Evolutionary conservation across 2,113 vertebrate genomes (phyloP), one percentile per base, ranked within the genome.

Genomic region (Paracanthobrama guichenoti): DNA sequence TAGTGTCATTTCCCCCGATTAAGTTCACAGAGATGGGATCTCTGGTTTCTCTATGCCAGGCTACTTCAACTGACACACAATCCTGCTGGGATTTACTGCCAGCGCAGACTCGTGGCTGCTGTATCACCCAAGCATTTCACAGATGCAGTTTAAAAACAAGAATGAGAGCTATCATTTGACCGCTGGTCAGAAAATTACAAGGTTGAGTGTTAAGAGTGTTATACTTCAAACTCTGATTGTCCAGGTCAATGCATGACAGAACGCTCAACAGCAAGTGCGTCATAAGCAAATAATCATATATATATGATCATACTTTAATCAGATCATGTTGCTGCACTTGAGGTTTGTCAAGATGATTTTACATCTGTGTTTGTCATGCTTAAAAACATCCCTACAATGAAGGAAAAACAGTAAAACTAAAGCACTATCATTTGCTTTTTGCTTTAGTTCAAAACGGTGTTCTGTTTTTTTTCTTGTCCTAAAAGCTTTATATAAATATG

Each of bases 1-100:
- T 75, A 69, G 81, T 79, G 57, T 88, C 76, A 86, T 86, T 84
- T 80, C 35, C 71, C 42, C 22, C n/a, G 74, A 81, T 84, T 80
- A 86, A 31, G 77, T 79, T 86, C 62, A 80, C 35, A 31, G 53
- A 64, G 75, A 76, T 84, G 39, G 39, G 24, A 86, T 84, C 76
- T 69, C 64, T 84, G 78, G 82, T 77, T 73, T 75, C 22, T 50
- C 48, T 48, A 31, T 73, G 26, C 46, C 46, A 53, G 4, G n/a
- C 48, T 75, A 73, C 81, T 81, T 77, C 86, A 87, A 55, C 84
- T 80, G 84, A 64, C 57, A 83, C 80, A 46, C 80, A 60, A 31
- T 57, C 46, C 67, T 48, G 64, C 83, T 48, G 66, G 74, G 66
- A 84, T 59, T 67, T 84, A 79, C 75, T 59, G 66, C 18, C 50